Evolutionary conservation across 2,888 invertebrate genomes (phyloP), one percentile per base, ranked within the genome.

Genomic region (Heliconius hortense): DNA sequence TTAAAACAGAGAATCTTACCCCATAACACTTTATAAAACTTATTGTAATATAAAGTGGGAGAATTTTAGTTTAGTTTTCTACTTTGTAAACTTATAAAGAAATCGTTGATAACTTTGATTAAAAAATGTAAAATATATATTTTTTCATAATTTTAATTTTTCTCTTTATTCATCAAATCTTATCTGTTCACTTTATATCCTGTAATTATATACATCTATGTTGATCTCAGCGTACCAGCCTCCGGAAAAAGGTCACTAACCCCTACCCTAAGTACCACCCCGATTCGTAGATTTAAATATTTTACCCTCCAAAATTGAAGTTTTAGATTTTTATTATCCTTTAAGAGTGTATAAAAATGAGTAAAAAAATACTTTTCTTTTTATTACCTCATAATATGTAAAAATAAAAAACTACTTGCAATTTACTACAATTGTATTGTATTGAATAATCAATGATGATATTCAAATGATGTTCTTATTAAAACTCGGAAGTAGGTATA

Each of bases 231-330:
- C 82, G 83, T 85, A 83, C 82, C 84, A 84, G 87, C 86, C 89
- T 89, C 84, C 84, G 85, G 85, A 83, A 85, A 83, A 86, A 88
- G 92, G 91, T 92, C 92, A 89, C 87, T 86, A 85, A 90, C 90
- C 91, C 84, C 82, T 84, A 82, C 83, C 87, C 84, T 79, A 80
- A 76, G 79, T 79, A 83, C 83, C 84, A 83, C 86, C 86, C 87
- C 88, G 88, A 89, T 88, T 88, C 84, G 86, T 88, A 87, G 89
- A 91, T 91, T 90, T 91, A 91, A 92, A 92, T 92, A 91, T 87
- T 85, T 84, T 80, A 81, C 80, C 87, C 87, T 87, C 85, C 81
- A 86, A 85, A 87, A 87, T 87, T 88, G 86, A 81, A 84, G 87
- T 88, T 89, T 91, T 91, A 88, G 84, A 89, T 88, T 89, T 88